phyloP scores from a whole-genome alignment of 2,113 vertebrate genomes.

The Uropsilus gracilis region DNA sequence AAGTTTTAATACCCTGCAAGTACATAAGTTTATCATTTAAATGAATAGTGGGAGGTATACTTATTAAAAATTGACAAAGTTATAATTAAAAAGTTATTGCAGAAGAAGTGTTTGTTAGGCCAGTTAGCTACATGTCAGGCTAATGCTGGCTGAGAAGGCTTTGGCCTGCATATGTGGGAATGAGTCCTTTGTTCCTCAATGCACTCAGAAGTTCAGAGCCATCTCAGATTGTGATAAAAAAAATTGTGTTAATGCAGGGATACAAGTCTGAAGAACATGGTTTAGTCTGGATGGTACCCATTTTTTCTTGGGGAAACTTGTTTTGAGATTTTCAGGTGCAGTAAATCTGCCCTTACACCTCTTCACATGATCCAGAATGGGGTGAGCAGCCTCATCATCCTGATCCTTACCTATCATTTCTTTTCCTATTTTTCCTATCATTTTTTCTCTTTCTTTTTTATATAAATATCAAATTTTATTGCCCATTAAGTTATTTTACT shows the following conservation, averaged over 20 bases:
- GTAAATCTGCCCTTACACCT: neutral
- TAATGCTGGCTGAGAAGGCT: too few relatives aligned
- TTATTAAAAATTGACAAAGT: neutral
- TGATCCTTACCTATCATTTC: too few relatives aligned
- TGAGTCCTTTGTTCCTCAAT: neutral
- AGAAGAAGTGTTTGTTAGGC: neutral
- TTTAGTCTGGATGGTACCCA: neutral
- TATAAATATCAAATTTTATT: too few relatives aligned
- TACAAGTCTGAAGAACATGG: too few relatives aligned
- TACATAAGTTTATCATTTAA: conserved; percentile 3
- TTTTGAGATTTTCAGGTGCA: neutral
- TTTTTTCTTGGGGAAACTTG: neutral
- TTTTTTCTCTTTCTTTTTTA: too few relatives aligned
- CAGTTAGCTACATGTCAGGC: neutral
- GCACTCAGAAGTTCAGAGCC: too few relatives aligned
- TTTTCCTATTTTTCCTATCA: too few relatives aligned
- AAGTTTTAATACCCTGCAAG: neutral
- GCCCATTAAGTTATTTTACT: too few relatives aligned
- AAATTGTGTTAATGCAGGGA: too few relatives aligned
- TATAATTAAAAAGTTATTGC: neutral
- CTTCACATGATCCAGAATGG: neutral
- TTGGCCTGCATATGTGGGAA: neutral
- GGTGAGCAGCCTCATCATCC: neutral
- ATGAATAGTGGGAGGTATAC: neutral
- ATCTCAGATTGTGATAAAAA: too few relatives aligned